Conservation (phyloP, 2,113 vertebrate genomes). For the Tor tambroides region DNA sequence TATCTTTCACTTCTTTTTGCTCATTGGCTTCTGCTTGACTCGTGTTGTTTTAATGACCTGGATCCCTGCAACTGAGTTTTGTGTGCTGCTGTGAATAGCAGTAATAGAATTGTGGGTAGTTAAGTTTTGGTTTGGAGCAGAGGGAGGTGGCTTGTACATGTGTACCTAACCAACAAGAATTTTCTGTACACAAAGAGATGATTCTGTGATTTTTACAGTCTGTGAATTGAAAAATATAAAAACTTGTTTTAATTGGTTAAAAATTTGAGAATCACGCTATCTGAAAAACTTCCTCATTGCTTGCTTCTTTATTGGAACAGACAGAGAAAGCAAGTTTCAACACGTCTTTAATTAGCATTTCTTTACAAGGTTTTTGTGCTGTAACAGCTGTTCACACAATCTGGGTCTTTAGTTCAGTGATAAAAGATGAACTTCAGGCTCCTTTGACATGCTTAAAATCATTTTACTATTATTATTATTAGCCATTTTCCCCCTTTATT, state of each 20-base stretch:
- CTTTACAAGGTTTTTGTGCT: conserved; percentile 23
- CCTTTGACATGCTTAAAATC: not conserved
- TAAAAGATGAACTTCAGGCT: conserved; percentile 34
- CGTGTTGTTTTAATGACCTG: conserved; percentile 20
- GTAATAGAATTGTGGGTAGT: conserved; percentile 77
- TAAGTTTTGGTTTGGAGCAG: conserved; percentile 72
- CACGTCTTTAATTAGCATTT: conserved; percentile 33
- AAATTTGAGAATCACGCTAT: conserved; percentile 48
- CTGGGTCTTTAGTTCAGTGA: conserved; percentile 40
- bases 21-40: not conserved
- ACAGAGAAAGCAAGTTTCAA: conserved; percentile 15
- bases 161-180: not conserved
- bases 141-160: not conserved
- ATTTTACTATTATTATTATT: conserved; percentile 26
- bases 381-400: conserved; percentile 30
- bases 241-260: conserved; percentile 24
- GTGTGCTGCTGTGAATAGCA: conserved; percentile 71
- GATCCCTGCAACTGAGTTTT: conserved; percentile 68
- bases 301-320: not conserved
- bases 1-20: not conserved
- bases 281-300: not conserved
- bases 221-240: not conserved
- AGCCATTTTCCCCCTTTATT: not conserved
- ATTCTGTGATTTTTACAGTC: not conserved
- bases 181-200: not conserved